A percentile compares a stretch with the other conserved stretches of the same genome.
Evolutionary conservation across 1,140 invertebrate species (phyloP).

Genomic region (Bathynomus jamesi): DNA sequence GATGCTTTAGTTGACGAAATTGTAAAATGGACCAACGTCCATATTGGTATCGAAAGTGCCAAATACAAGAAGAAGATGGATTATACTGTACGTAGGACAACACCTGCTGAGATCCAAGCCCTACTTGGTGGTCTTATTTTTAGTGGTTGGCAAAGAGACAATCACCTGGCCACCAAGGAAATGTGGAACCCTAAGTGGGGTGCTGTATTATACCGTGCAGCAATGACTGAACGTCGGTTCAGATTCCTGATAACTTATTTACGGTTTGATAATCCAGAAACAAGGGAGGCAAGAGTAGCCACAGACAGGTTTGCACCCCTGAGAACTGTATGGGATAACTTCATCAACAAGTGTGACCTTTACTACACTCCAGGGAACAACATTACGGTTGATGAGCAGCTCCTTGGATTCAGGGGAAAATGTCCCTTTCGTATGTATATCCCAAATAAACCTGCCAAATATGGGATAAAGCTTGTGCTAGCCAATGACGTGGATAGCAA

Average conservation of each 20-base stretch:
- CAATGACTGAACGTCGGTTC: slow-evolving; percentile 16
- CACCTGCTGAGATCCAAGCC: slow-evolving; percentile 9
- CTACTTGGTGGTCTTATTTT: slow-evolving; percentile 15
- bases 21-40: slow-evolving; percentile 14
- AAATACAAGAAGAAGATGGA: slow-evolving; percentile 5
- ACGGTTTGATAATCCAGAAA: slow-evolving; percentile 38
- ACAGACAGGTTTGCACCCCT: slow-evolving; percentile 37
- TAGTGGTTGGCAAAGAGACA: slow-evolving; percentile 12
- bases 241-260: slow-evolving; percentile 8
- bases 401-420: too few relatives aligned
- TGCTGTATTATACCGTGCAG: slow-evolving; percentile 8
- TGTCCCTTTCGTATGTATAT: too few relatives aligned
- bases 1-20: not conserved
- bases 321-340: slow-evolving; percentile 34
- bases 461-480: too few relatives aligned
- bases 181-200: slow-evolving; percentile 16
- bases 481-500: slow-evolving; percentile 10
- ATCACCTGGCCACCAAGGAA: slow-evolving; percentile 8
- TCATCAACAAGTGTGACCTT: slow-evolving; percentile 17
- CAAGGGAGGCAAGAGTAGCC: slow-evolving; percentile 17
- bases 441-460: too few relatives aligned
- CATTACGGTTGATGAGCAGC: slow-evolving; percentile 23
- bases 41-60: not conserved
- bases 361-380: slow-evolving; percentile 8
- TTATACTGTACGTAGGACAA: not conserved